Conservation (phyloP, 2,113 vertebrate genomes). For the Columba livia region DNA sequence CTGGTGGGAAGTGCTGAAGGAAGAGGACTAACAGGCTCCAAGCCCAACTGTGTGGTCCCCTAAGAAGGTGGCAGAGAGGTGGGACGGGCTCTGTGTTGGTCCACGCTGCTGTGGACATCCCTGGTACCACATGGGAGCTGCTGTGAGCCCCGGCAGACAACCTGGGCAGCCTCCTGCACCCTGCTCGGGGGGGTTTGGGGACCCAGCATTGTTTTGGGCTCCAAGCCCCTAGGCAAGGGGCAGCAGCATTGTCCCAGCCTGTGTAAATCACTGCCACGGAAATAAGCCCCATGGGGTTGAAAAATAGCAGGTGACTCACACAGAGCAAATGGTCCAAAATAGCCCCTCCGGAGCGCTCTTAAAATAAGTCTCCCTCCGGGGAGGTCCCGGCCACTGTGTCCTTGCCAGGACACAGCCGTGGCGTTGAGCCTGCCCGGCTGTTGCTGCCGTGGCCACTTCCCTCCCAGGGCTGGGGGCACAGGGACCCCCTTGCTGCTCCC, state of each 20-base stretch:
- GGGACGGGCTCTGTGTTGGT: neutral
- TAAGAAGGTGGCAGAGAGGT: neutral
- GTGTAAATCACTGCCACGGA: slow-evolving; percentile 39
- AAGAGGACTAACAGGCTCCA: neutral
- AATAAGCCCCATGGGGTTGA: slow-evolving; percentile 19
- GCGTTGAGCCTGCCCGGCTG: neutral
- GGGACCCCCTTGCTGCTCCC: neutral
- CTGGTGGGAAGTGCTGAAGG: neutral
- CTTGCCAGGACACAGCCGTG: slow-evolving; percentile 34
- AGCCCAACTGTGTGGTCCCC: rapidly evolving
- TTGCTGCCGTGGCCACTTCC: neutral
- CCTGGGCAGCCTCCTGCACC: neutral
- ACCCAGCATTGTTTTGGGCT: neutral
- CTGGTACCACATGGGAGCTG: rapidly evolving
- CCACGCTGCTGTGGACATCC: neutral
- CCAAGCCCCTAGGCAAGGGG: neutral
- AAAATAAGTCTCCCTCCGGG: slow-evolving; percentile 54
- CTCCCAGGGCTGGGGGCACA: rapidly evolving
- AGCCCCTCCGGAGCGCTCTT: slow-evolving; percentile 49
- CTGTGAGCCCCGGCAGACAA: neutral
- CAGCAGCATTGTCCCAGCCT: slow-evolving; percentile 25
- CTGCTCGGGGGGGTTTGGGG: neutral
- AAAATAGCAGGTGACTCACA: slow-evolving; percentile 65
- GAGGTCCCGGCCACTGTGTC: slow-evolving; percentile 32
- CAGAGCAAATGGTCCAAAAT: slow-evolving; percentile 65